These are phyloP conservation scores for Etia nguti DNA, from an alignment of 2,113 vertebrate genomes.

Conservation along the genomic window DNA sequence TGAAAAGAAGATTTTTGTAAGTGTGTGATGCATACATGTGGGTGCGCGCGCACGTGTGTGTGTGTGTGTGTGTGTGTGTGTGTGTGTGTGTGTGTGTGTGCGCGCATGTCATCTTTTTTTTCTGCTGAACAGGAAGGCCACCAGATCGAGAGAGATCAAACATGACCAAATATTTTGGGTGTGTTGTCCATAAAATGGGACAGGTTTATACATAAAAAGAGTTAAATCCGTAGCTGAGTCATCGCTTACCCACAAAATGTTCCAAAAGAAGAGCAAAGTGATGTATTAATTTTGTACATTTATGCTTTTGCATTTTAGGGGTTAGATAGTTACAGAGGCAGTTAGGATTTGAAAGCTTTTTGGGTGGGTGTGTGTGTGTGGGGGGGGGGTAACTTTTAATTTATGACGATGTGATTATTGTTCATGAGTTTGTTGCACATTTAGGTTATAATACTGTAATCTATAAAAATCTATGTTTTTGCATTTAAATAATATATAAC, in stretches of 20 bases:
- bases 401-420: background rate
- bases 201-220: constrained; percentile 27
- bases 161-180: constrained; percentile 45
- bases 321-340: background rate
- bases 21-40: background rate
- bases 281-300: background rate
- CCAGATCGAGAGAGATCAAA: constrained; percentile 43
- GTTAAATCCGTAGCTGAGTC: constrained; percentile 1
- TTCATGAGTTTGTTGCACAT: background rate
- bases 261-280: background rate
- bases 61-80: background rate
- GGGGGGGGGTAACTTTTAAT: background rate
- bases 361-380: no score
- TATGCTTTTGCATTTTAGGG: background rate
- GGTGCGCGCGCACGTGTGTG: background rate
- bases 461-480: background rate
- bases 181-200: constrained; percentile 34
- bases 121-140: constrained; percentile 34
- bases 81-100: background rate
- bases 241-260: background rate
- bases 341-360: background rate
- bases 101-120: background rate
- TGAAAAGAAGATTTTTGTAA: constrained; percentile 48
- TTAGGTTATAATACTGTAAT: background rate
- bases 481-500: background rate